Percentiles rank a stretch among this genome's conserved stretches.
phyloP scores from a whole-genome alignment of 1,140 invertebrate species.

The Potamilus streckersoni region DNA sequence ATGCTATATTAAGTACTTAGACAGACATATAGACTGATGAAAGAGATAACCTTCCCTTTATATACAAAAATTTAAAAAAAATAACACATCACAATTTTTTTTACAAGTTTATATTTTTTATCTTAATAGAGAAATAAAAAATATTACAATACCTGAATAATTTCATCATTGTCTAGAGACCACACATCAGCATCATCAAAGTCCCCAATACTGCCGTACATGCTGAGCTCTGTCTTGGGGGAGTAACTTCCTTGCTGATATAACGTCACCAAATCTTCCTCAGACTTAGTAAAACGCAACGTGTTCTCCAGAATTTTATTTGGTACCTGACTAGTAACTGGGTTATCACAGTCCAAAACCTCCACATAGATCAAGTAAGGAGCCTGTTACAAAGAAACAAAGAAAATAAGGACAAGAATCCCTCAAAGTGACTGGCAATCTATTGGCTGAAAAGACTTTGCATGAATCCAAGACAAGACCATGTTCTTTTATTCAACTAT shows the following conservation, averaged over 20 bases:
- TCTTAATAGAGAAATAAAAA: not conserved
- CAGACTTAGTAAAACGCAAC: constrained; percentile 90
- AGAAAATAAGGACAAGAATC: too few relatives aligned
- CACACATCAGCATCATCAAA: constrained; percentile 81
- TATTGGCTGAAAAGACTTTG: too few relatives aligned
- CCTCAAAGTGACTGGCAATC: too few relatives aligned
- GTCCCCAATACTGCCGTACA: constrained; percentile 48
- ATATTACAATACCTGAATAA: constrained; percentile 74
- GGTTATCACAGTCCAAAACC: constrained; percentile 88
- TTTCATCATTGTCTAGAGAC: constrained; percentile 97
- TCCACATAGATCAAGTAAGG: constrained; percentile 99
- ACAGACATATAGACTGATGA: too few relatives aligned
- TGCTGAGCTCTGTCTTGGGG: constrained; percentile 52
- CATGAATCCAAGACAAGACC: too few relatives aligned
- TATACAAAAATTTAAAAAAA: too few relatives aligned
- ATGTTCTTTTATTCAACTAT: too few relatives aligned
- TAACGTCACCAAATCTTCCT: constrained; percentile 82
- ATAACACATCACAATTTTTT: too few relatives aligned
- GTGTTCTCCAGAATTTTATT: constrained; percentile 77
- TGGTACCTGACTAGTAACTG: constrained; percentile 82
- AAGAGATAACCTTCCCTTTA: too few relatives aligned
- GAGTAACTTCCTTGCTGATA: constrained; percentile 40
- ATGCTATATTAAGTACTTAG: too few relatives aligned
- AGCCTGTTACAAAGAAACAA: constrained; percentile 73
- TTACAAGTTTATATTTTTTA: too few relatives aligned